Percentiles rank a stretch among this genome's conserved stretches.
phyloP scores from a whole-genome alignment of 2,113 vertebrate genomes.

The Mesitornis unicolor region DNA sequence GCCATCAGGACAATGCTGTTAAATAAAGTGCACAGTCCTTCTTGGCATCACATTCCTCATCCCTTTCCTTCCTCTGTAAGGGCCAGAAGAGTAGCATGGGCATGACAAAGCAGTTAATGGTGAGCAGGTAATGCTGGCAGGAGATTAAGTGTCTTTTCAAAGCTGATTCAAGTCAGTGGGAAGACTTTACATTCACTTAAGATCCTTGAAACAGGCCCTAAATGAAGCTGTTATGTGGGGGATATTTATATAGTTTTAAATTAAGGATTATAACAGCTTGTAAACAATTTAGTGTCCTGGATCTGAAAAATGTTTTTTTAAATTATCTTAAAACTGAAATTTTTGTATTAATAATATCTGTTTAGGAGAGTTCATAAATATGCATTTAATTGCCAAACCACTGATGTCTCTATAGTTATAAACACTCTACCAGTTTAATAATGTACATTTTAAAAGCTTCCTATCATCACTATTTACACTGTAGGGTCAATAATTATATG shows the following conservation, averaged over 20 bases:
- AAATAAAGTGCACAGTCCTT: not conserved
- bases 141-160: not conserved
- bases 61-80: not conserved
- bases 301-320: not conserved
- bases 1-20: not conserved
- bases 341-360: not conserved
- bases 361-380: not conserved
- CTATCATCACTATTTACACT: constrained; percentile 24
- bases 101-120: not conserved
- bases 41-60: not conserved
- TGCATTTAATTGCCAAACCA: constrained; percentile 32
- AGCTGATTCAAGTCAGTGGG: not conserved
- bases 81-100: not conserved
- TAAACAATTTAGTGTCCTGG: not conserved
- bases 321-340: not conserved
- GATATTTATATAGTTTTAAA: not conserved
- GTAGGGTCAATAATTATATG: constrained; percentile 5
- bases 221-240: not conserved
- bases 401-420: not conserved
- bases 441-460: constrained; percentile 22
- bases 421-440: constrained; percentile 5
- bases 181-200: not conserved
- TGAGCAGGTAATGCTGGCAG: not conserved
- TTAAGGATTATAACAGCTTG: not conserved
- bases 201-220: not conserved